Conservation (phyloP, 1,140 invertebrate genomes). For the Drosophila pruinosa region DNA sequence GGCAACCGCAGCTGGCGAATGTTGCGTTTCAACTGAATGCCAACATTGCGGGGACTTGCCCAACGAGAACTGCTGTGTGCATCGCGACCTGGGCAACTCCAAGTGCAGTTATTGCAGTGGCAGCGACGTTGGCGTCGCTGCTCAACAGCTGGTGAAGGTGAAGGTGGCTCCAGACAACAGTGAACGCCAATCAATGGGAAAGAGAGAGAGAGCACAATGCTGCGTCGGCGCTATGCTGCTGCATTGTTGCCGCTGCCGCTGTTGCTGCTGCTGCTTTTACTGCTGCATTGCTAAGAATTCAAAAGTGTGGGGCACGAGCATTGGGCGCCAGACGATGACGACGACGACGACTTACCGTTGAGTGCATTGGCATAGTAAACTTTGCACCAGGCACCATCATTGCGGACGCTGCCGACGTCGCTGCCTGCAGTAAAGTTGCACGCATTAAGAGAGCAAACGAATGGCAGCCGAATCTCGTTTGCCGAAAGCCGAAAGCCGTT, state of each 20-base stretch:
- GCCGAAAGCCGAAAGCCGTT: conserved; percentile 56
- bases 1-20: conserved; percentile 74
- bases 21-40: conserved; percentile 78
- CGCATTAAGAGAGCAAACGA: conserved; percentile 2
- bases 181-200: conserved; percentile 47
- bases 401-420: conserved; percentile 4
- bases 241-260: conserved; percentile 3
- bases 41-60: conserved; percentile 70
- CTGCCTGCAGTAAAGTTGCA: conserved; percentile 33
- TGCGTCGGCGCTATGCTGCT: conserved; percentile 24
- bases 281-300: conserved; percentile 26
- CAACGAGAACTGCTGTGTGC: conserved; percentile 81
- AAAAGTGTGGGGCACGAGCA: conserved; percentile 13
- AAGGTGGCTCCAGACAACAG: conserved; percentile 44
- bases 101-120: conserved; percentile 5
- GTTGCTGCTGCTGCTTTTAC: conserved; percentile 23
- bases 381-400: conserved; percentile 68
- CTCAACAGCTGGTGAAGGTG: conserved; percentile 51
- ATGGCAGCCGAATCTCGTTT: conserved; percentile 14
- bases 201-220: conserved; percentile 37
- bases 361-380: conserved; percentile 81
- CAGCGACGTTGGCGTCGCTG: conserved; percentile 4
- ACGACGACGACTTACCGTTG: conserved; percentile 28
- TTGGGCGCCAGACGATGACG: conserved; percentile 63
- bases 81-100: conserved; percentile 33